phyloP scores from a whole-genome alignment of 2,797 vertebrate genomes.

The Pangasius krempfi region DNA sequence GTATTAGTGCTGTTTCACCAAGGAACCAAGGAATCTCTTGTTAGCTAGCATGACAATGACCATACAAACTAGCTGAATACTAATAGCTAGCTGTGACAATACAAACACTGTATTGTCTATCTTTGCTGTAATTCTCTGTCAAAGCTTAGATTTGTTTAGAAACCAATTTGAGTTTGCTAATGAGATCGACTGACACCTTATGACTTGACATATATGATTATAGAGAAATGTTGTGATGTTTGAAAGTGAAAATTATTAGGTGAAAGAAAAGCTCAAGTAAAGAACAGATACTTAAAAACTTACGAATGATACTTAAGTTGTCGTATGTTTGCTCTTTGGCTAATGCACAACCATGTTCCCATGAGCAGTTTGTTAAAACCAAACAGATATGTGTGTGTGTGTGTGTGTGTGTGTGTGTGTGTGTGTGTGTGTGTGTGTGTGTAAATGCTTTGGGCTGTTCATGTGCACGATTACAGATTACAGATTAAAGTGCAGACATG shows the following conservation, averaged over 20 bases:
- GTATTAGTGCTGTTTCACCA: not conserved
- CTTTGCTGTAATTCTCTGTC: not conserved
- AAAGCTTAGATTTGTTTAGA: not conserved
- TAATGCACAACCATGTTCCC: no score
- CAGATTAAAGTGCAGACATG: not conserved
- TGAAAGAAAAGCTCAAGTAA: not conserved
- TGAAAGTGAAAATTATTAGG: not conserved
- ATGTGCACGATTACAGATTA: not conserved
- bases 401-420: no score
- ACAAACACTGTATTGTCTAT: no score
- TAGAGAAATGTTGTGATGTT: not conserved
- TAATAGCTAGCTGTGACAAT: not conserved
- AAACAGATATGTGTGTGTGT: no score
- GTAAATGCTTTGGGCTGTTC: not conserved
- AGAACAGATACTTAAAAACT: not conserved
- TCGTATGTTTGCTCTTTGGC: not conserved
- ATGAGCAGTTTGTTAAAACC: not conserved
- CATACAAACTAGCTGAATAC: not conserved
- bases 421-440: not conserved
- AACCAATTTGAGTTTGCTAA: not conserved
- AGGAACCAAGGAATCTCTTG: not conserved
- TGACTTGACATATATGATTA: not conserved
- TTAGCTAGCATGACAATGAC: not conserved
- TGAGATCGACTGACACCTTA: not conserved
- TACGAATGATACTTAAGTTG: not conserved